These are phyloP conservation scores for Alethe castanea DNA, from an alignment of 2,113 vertebrate species.

Conservation along the genomic window DNA sequence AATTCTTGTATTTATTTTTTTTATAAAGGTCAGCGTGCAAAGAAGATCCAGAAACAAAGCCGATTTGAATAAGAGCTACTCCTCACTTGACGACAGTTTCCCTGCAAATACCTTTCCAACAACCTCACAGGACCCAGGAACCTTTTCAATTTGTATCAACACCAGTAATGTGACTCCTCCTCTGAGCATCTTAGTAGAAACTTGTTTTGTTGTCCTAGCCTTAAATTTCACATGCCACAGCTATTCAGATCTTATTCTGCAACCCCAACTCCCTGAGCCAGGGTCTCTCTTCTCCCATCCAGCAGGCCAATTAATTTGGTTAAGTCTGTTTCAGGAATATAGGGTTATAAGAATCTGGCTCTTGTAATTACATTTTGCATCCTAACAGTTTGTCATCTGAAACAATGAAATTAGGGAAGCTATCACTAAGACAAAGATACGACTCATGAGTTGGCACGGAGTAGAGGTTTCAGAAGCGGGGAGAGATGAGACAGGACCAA, in stretches of 20 bases:
- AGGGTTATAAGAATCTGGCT: background rate
- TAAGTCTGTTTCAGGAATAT: background rate
- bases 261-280: background rate
- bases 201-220: background rate
- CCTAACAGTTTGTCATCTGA: background rate
- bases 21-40: background rate
- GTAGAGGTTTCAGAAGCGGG: background rate
- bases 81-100: accelerated
- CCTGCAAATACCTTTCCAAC: background rate
- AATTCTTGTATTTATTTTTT: background rate
- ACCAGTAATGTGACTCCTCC: accelerated
- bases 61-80: background rate
- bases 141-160: background rate
- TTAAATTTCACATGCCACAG: background rate
- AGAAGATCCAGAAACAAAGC: background rate
- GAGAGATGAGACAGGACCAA: background rate
- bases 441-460: background rate
- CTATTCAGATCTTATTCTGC: background rate
- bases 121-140: accelerated
- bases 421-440: background rate
- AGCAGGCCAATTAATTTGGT: background rate
- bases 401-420: background rate
- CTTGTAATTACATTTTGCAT: background rate
- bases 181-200: background rate
- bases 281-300: background rate